phyloP scores from a whole-genome alignment of 2,888 invertebrate genomes.

The Drosophila rubida region DNA sequence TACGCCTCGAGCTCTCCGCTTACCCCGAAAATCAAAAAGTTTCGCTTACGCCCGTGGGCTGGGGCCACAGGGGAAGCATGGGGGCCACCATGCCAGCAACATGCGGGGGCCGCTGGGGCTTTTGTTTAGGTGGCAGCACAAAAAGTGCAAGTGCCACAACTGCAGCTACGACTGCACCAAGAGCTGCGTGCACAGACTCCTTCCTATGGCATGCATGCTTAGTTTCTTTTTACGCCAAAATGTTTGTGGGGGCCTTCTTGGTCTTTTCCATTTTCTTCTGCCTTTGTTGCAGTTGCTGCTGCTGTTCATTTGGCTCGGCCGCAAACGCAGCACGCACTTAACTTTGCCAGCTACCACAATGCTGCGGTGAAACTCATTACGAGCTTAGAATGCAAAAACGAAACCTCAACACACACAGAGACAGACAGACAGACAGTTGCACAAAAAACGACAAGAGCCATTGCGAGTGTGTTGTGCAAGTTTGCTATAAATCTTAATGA shows the following conservation, averaged over 20 bases:
- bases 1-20: slow-evolving; percentile 1
- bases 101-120: slow-evolving; percentile 19
- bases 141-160: slow-evolving; percentile 73
- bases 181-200: slow-evolving; percentile 8
- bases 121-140: slow-evolving; percentile 68
- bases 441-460: slow-evolving; percentile 14
- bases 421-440: slow-evolving; percentile 12
- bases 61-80: not conserved
- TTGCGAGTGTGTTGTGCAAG: slow-evolving; percentile 17
- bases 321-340: slow-evolving; percentile 80
- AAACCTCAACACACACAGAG: slow-evolving; percentile 51
- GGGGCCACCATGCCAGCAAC: not conserved
- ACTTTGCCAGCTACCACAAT: slow-evolving; percentile 76
- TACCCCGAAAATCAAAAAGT: slow-evolving; percentile 73
- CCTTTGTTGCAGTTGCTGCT: slow-evolving; percentile 25
- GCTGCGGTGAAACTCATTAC: slow-evolving; percentile 79
- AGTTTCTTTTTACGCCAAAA: slow-evolving; percentile 65
- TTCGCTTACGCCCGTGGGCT: slow-evolving; percentile 54
- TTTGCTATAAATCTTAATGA: slow-evolving; percentile 72
- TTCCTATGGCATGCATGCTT: slow-evolving; percentile 46
- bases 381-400: slow-evolving; percentile 78
- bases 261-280: slow-evolving; percentile 54
- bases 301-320: slow-evolving; percentile 73
- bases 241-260: slow-evolving; percentile 55
- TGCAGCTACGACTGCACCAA: slow-evolving; percentile 3